These are phyloP conservation scores for Pangasius macronema DNA, from an alignment of 2,797 vertebrate species.

Conservation along the genomic window DNA sequence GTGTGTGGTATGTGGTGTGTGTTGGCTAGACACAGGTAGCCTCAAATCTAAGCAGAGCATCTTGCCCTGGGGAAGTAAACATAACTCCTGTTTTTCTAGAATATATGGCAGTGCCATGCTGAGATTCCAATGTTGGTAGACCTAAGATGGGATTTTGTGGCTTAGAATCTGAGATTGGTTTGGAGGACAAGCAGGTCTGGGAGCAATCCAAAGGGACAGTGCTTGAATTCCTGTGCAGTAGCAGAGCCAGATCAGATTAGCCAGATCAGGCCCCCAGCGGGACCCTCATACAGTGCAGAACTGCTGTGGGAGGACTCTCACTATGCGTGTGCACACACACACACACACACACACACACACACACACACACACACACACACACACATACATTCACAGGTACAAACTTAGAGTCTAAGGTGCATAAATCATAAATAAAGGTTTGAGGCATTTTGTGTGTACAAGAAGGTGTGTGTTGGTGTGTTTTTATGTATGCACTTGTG, in stretches of 20 bases:
- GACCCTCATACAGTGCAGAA: slow-evolving; percentile 50
- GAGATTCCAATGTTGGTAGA: slow-evolving; percentile 14
- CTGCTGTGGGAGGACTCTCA: slow-evolving; percentile 39
- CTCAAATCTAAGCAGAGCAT: slow-evolving; percentile 12
- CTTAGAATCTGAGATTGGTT: slow-evolving; percentile 20
- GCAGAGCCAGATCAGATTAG: slow-evolving; percentile 42
- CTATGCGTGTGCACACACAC: slow-evolving; percentile 31
- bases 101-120: slow-evolving; percentile 5
- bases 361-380: slow-evolving; percentile 13
- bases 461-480: slow-evolving; percentile 37
- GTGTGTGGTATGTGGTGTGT: slow-evolving; percentile 3
- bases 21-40: not conserved
- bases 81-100: slow-evolving; percentile 18
- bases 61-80: not conserved
- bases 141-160: slow-evolving; percentile 16
- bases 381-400: slow-evolving; percentile 12
- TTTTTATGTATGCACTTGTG: slow-evolving; percentile 37
- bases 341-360: slow-evolving; percentile 19
- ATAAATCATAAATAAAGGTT: slow-evolving; percentile 46
- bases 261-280: slow-evolving; percentile 42
- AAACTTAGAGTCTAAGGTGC: slow-evolving; percentile 24
- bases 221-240: slow-evolving; percentile 44
- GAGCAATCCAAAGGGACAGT: slow-evolving; percentile 11
- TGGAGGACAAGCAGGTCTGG: slow-evolving; percentile 19
- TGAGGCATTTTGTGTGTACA: slow-evolving; percentile 39